Percentiles rank a stretch among this genome's conserved stretches.
phyloP scores from a whole-genome alignment of 2,113 vertebrate genomes.

The Phyllostomus hastatus region DNA sequence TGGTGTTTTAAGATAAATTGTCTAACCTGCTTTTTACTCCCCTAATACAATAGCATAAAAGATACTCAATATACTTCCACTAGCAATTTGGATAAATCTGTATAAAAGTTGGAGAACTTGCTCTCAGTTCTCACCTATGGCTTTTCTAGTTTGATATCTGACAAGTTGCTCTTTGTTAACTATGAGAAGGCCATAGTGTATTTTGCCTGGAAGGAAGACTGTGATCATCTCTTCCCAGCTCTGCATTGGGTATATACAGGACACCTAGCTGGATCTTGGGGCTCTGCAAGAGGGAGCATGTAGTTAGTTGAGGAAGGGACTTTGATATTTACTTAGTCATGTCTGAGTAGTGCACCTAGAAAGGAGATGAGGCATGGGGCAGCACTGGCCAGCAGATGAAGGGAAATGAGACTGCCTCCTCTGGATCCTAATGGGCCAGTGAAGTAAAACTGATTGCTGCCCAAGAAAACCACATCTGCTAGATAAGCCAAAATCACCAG shows the following conservation, averaged over 20 bases:
- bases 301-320: background rate
- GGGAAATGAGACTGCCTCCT: background rate
- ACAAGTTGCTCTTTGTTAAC: background rate
- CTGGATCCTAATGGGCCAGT: accelerated
- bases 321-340: background rate
- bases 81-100: background rate
- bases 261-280: background rate
- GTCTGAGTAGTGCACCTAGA: too few species aligned
- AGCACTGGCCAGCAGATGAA: background rate
- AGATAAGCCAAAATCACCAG: background rate
- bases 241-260: background rate
- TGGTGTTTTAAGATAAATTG: background rate
- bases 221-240: background rate
- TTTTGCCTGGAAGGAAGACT: background rate
- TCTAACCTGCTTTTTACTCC: background rate
- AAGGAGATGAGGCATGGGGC: background rate
- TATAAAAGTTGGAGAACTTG: background rate
- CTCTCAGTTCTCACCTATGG: background rate
- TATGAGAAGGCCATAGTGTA: background rate
- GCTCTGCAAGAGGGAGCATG: background rate
- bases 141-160: background rate
- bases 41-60: background rate
- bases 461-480: background rate
- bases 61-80: background rate
- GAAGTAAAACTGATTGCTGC: background rate